These are phyloP conservation scores for Anoplius nigerrimus DNA, from an alignment of 2,888 invertebrate genomes.

Conservation along the genomic window DNA sequence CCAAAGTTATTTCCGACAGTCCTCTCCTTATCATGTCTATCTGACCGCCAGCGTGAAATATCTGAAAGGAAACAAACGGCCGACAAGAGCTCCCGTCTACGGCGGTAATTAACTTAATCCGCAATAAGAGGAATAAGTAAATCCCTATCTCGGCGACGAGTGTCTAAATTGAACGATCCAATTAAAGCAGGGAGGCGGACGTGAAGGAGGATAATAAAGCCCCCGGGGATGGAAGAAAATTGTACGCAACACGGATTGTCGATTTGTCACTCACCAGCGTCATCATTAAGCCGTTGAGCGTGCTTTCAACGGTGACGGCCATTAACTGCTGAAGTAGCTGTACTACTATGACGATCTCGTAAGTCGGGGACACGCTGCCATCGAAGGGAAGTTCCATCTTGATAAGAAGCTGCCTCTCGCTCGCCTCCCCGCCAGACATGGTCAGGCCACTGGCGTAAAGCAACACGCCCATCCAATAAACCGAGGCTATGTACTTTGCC, in stretches of 20 bases:
- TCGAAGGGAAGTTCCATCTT: slow-evolving; percentile 41
- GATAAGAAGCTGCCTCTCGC: slow-evolving; percentile 22
- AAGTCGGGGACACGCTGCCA: slow-evolving; percentile 22
- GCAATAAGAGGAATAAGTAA: too few species aligned
- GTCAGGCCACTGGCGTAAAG: slow-evolving; percentile 23
- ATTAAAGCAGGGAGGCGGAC: background rate
- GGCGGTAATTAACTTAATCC: too few species aligned
- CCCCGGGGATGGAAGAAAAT: too few species aligned
- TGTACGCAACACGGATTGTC: background rate
- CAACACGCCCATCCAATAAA: slow-evolving; percentile 9
- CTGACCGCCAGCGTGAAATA: slow-evolving; percentile 23
- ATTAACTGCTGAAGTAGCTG: slow-evolving; percentile 34
- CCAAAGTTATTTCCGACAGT: slow-evolving; percentile 2
- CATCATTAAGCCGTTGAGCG: slow-evolving; percentile 28
- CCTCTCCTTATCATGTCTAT: slow-evolving; percentile 26
- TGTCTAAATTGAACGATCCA: background rate
- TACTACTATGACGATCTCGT: slow-evolving; percentile 20
- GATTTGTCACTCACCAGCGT: slow-evolving; percentile 28
- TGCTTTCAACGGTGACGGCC: slow-evolving; percentile 15
- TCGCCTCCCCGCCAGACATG: background rate
- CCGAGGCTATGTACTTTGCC: slow-evolving; percentile 24
- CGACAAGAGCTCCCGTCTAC: too few species aligned
- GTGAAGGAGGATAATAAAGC: background rate
- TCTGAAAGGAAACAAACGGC: background rate
- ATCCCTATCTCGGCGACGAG: too few species aligned